phyloP scores from a whole-genome alignment of 2,888 invertebrate genomes.

The Parthenolecanium corni region DNA sequence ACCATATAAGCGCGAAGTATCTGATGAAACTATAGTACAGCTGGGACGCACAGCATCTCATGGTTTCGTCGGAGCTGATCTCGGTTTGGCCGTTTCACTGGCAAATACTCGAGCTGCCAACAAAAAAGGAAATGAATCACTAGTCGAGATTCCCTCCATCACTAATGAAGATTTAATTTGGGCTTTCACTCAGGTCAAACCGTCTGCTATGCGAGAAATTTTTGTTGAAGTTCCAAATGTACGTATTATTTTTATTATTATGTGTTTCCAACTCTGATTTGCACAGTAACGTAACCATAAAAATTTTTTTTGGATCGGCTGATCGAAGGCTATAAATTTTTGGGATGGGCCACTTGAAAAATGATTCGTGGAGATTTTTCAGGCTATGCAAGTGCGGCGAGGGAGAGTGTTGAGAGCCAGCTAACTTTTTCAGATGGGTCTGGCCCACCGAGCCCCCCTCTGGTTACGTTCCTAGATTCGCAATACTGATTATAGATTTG shows the following conservation, averaged over 20 bases:
- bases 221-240: constrained; percentile 79
- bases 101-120: constrained; percentile 45
- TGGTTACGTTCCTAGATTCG: too few relatives aligned
- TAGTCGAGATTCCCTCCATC: constrained; percentile 33
- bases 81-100: constrained; percentile 62
- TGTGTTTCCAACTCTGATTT: too few relatives aligned
- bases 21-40: constrained; percentile 44
- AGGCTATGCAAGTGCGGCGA: too few relatives aligned
- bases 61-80: constrained; percentile 83
- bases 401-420: too few relatives aligned
- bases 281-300: too few relatives aligned
- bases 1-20: constrained; percentile 12
- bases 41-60: constrained; percentile 60
- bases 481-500: too few relatives aligned
- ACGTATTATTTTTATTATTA: constrained; percentile 29
- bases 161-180: constrained; percentile 46
- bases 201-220: constrained; percentile 84
- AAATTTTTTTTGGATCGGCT: too few relatives aligned
- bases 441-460: too few relatives aligned
- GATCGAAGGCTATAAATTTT: too few relatives aligned
- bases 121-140: constrained; percentile 34
- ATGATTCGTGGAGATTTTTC: too few relatives aligned
- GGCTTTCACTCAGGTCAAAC: constrained; percentile 59
- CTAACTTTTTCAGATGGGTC: too few relatives aligned
- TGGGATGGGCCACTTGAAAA: too few relatives aligned